Conservation (phyloP, 2,113 vertebrate species). For the Archocentrus centrarchus region DNA sequence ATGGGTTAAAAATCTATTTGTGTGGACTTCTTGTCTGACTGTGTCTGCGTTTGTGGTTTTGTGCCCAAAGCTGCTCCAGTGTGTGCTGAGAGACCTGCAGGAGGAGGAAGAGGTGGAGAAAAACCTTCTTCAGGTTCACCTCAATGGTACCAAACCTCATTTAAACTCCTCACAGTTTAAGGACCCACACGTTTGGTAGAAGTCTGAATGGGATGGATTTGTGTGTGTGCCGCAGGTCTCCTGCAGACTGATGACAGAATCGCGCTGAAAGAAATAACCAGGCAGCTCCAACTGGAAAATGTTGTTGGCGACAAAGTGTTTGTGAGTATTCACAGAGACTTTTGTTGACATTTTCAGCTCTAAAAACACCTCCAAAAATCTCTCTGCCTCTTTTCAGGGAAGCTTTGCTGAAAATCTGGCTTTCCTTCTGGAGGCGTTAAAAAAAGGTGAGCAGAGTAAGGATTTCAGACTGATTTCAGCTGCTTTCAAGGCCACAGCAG, state of each 20-base stretch:
- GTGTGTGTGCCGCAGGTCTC: slow-evolving; percentile 81
- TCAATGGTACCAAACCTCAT: slow-evolving; percentile 83
- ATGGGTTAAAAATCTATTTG: no score
- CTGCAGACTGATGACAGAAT: slow-evolving; percentile 93
- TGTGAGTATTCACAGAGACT: slow-evolving; percentile 81
- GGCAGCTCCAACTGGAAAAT: slow-evolving; percentile 93
- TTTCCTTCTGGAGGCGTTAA: slow-evolving; percentile 94
- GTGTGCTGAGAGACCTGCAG: slow-evolving; percentile 86
- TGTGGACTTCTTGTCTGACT: background rate
- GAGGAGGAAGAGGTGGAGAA: slow-evolving; percentile 81
- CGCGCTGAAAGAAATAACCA: slow-evolving; percentile 95
- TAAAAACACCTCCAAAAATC: background rate
- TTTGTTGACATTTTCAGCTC: background rate
- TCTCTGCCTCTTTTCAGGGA: slow-evolving; percentile 79
- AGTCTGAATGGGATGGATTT: background rate
- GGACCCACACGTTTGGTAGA: background rate
- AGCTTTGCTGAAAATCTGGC: slow-evolving; percentile 96
- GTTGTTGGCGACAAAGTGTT: slow-evolving; percentile 97
- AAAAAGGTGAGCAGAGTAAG: slow-evolving; percentile 83
- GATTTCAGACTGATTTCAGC: background rate
- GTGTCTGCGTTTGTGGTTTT: slow-evolving; percentile 5
- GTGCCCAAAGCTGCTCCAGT: slow-evolving; percentile 84
- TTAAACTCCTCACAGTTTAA: background rate
- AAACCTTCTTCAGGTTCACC: slow-evolving; percentile 89
- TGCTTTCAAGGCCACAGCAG: no score